Evolutionary conservation across 2,888 invertebrate species (phyloP), one percentile per base, ranked within the genome.

Genomic region (Drosophila phalerata): DNA sequence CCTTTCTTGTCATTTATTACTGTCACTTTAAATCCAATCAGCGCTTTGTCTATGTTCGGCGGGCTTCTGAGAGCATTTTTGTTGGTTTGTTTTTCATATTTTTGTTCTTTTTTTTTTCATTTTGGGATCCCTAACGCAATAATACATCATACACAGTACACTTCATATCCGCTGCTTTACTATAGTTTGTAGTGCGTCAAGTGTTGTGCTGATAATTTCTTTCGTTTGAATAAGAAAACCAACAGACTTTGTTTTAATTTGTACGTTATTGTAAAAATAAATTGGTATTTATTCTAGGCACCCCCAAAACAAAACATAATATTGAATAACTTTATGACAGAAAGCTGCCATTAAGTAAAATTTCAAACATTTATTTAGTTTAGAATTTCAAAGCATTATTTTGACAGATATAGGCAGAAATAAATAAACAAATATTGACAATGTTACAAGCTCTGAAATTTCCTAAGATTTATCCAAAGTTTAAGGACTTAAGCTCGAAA

Each of bases 11-110:
- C 90, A 89, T 89, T 90, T 90, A 87, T 89, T 87, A 90, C 85
- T 89, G 89, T 89, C 90, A 90, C 79, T 85, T 90, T 85, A 82
- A 87, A 90, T 90, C 89, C 90, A 85, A 90, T 90, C 89, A 89
- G 85, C 89, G 82, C 82, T 89, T 82, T 79, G 83, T 87, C 86
- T 78, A 77, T 85, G 77, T 77, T 74, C 73, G 75, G 69, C 65
- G 51, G 57, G 42, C 69, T 62, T 51, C 37, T 58, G 57, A 63
- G 52, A 60, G 58, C 40, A 52, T 51, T 62, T 56, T 40, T 60
- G 19, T 53, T 4, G 8, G 32, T 17, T 17, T 57, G 34, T 25
- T 52, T 58, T 48, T 40, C 22, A 4, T 32, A 37, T 37, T 37
- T 37, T 37, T n/a, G 2, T 13, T 34, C 5, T 5, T 53, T n/a